These are phyloP conservation scores for Danaus melanippus DNA, from an alignment of 1,140 invertebrate genomes.

Conservation along the genomic window DNA sequence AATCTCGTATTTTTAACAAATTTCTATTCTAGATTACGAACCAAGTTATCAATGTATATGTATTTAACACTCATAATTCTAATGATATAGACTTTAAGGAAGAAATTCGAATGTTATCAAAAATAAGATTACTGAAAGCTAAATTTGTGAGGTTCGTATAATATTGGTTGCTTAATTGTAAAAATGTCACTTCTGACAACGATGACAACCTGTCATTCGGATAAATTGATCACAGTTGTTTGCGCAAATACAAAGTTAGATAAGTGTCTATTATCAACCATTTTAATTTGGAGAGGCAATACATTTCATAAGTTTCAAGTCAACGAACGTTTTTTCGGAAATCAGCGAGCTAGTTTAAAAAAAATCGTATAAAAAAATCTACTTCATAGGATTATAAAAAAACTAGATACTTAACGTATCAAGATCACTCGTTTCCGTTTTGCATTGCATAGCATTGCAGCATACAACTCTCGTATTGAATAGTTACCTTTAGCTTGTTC, in stretches of 20 bases:
- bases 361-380: slow-evolving; percentile 2
- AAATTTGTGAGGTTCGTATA: slow-evolving; percentile 46
- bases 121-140: slow-evolving; percentile 18
- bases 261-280: slow-evolving; percentile 57
- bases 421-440: slow-evolving; percentile 48
- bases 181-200: slow-evolving; percentile 63
- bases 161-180: slow-evolving; percentile 68
- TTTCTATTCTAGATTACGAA: slow-evolving; percentile 52
- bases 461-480: slow-evolving; percentile 41
- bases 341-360: slow-evolving; percentile 9
- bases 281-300: slow-evolving; percentile 56
- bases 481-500: slow-evolving; percentile 38
- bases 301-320: slow-evolving; percentile 26
- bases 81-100: slow-evolving; percentile 32
- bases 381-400: slow-evolving; percentile 14
- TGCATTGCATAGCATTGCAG: slow-evolving; percentile 11
- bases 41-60: slow-evolving; percentile 25
- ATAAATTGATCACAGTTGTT: slow-evolving; percentile 68
- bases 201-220: slow-evolving; percentile 62
- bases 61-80: slow-evolving; percentile 22
- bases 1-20: slow-evolving; percentile 65
- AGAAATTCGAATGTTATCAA: slow-evolving; percentile 25
- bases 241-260: slow-evolving; percentile 61
- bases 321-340: slow-evolving; percentile 28
- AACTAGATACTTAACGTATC: slow-evolving; percentile 29